Base-by-base conservation (phyloP, 2,888 invertebrate genomes). In the Clivina fossor region DNA sequence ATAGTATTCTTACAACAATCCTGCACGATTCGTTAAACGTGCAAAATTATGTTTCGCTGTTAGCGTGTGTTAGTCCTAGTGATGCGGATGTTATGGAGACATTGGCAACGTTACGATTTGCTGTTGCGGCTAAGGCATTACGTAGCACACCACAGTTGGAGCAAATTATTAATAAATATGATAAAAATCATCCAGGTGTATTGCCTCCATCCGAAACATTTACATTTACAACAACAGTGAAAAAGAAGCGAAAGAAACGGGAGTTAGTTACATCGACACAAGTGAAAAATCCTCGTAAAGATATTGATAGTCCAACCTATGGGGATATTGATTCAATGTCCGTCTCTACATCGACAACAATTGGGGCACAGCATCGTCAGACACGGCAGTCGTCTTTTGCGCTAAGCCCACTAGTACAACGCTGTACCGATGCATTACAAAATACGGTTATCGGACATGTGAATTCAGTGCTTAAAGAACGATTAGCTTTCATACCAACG, bases 21-120 rank as follows among this genome's bases (percentile, higher is more conserved):
- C 65, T 78, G 33, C 73, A 77, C 69, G 79, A 78, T 64, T 78
- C 78, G 0, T 61, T 79, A 8, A 78, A 73, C 61, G 64, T 65
- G 18, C 72, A 71, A 49, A 77, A 77, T 41, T 78, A 70, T 62
- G 66, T 78, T 16, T 74, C 75, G 1, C 65, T 79, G n/a, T 66
- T 79, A 60, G 78, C 76, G 4, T 79, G 78, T 58, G 67, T 79
- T 2, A 77, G 76, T 63, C 70, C 75, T 1, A 69, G 70, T 56
- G 58, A 65, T 3, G 68, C 70, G 13, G 76, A 78, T 64, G 59
- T 72, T 8, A 70, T 69, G 47, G 77, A 78, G 67, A 77, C 78
- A 0, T 58, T 75, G 9, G 74, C 75, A 38, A 78, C 78, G 0
- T 64, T 79, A 13, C 71, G 77, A 16, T 79, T 79, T 65, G 75